A percentile compares a stretch with the other conserved stretches of the same genome.
Conservation (phyloP, 1,140 invertebrate genomes). For the Panagrolaimus sp. region DNA sequence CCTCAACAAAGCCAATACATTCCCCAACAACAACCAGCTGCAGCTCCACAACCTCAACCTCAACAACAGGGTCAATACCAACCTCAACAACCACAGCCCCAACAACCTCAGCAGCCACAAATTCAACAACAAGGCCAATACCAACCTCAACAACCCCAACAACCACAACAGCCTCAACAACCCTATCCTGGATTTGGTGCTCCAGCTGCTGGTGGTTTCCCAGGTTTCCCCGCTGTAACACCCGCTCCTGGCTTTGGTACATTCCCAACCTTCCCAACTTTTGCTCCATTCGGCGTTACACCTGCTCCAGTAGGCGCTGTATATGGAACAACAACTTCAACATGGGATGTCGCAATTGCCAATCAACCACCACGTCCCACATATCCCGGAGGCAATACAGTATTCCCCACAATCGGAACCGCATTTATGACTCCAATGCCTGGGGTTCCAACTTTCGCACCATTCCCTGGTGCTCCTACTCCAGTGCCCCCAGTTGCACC, state of each 20-base stretch:
- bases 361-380: not conserved
- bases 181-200: conserved; percentile 6
- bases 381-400: not conserved
- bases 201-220: conserved; percentile 8
- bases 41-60: not conserved
- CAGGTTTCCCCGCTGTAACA: conserved; percentile 19
- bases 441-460: not conserved
- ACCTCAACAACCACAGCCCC: conserved; percentile 16
- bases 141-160: conserved; percentile 13
- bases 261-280: conserved; percentile 32
- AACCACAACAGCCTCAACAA: conserved; percentile 14
- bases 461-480: not conserved
- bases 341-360: conserved; percentile 1
- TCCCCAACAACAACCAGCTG: conserved; percentile 14
- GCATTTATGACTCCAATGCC: not conserved
- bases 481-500: not conserved
- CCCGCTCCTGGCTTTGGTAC: conserved; percentile 25
- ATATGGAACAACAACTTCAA: conserved; percentile 7
- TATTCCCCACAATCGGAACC: conserved; percentile 19
- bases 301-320: conserved; percentile 4
- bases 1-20: no score
- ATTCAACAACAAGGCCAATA: conserved; percentile 1
- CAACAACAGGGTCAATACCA: not conserved
- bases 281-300: conserved; percentile 24
- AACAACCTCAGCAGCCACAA: conserved; percentile 23